phyloP scores from a whole-genome alignment of 1,140 invertebrate species.

The Lucilia sericata region DNA sequence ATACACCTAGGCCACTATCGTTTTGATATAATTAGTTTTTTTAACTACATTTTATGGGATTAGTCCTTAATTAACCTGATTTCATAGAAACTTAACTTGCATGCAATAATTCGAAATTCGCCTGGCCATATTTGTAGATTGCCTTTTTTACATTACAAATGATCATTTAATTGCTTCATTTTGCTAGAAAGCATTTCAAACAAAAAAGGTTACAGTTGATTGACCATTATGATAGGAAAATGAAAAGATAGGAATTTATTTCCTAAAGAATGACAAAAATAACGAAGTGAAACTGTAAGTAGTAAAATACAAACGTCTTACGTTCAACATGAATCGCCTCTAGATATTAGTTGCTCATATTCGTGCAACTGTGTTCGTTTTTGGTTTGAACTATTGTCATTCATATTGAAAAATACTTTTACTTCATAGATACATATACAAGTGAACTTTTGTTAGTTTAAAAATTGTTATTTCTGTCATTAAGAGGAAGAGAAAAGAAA shows the following conservation, averaged over 20 bases:
- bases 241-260: not conserved
- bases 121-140: no score
- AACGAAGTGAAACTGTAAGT: not conserved
- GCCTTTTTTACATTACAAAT: not conserved
- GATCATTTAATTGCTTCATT: not conserved
- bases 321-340: not conserved
- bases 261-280: not conserved
- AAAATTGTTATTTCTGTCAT: no score
- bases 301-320: no score
- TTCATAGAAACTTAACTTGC: no score
- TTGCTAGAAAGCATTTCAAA: not conserved
- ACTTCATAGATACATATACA: not conserved
- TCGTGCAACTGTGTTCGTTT: not conserved
- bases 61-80: no score
- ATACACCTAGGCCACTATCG: no score
- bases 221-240: not conserved
- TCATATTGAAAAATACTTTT: not conserved
- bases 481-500: no score
- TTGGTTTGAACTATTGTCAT: not conserved
- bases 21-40: no score
- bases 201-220: not conserved
- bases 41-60: no score
- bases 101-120: no score
- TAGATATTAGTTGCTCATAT: not conserved
- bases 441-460: no score